These are phyloP conservation scores for Mirounga angustirostris DNA, from an alignment of 2,113 vertebrate species.

Conservation along the genomic window DNA sequence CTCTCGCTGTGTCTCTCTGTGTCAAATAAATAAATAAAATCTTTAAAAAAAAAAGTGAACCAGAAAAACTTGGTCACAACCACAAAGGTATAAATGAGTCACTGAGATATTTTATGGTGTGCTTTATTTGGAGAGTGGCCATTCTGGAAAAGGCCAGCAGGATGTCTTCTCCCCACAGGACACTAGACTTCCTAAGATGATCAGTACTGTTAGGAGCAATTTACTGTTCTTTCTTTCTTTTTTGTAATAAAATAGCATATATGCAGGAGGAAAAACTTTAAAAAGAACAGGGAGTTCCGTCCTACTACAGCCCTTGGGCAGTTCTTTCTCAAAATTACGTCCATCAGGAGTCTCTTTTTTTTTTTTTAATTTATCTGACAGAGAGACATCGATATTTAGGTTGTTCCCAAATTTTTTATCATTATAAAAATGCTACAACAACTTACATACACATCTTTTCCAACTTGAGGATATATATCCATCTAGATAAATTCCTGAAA, in stretches of 20 bases:
- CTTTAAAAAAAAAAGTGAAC: neutral
- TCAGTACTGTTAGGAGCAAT: neutral
- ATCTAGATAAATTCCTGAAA: neutral
- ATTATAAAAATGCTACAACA: neutral
- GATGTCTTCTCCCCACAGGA: neutral
- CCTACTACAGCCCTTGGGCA: neutral
- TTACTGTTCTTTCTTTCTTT: neutral
- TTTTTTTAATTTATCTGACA: too few relatives aligned
- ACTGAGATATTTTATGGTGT: neutral
- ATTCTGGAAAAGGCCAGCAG: neutral
- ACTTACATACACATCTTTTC: neutral
- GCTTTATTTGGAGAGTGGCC: slow-evolving; percentile 21
- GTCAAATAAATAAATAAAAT: too few relatives aligned
- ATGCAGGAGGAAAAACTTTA: neutral
- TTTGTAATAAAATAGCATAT: neutral
- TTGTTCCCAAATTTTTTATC: neutral
- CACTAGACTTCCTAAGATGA: neutral
- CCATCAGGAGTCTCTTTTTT: neutral
- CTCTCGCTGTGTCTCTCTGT: too few relatives aligned
- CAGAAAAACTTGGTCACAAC: neutral
- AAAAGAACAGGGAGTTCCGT: neutral
- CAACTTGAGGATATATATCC: neutral
- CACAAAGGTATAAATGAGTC: slow-evolving; percentile 21
- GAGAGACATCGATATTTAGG: neutral
- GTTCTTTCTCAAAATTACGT: neutral